Percentiles rank a stretch among this genome's conserved stretches.
phyloP scores from a whole-genome alignment of 2,888 invertebrate species.

The Autographa gamma region DNA sequence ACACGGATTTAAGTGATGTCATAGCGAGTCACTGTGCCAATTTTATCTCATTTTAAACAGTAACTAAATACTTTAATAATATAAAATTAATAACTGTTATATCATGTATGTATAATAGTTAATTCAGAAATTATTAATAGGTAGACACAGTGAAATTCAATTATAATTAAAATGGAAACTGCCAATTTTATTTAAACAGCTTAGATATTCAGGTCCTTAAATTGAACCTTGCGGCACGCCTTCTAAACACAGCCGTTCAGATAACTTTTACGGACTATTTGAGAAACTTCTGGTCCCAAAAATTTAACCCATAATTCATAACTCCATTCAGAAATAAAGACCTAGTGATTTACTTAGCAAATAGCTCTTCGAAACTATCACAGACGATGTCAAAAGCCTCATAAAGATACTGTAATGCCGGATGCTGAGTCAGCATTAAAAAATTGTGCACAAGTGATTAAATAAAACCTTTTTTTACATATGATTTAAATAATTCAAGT shows the following conservation, averaged over 20 bases:
- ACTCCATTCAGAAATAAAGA: not conserved
- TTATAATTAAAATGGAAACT: too few species aligned
- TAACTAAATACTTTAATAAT: too few species aligned
- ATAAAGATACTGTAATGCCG: not conserved
- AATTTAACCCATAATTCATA: too few species aligned
- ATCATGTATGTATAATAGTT: not conserved
- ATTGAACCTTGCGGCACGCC: not conserved
- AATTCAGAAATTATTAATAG: not conserved
- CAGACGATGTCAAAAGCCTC: not conserved
- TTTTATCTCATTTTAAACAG: too few species aligned
- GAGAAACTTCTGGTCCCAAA: too few species aligned
- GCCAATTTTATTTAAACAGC: too few species aligned
- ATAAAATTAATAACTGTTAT: too few species aligned
- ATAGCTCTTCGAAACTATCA: not conserved
- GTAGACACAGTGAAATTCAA: too few species aligned
- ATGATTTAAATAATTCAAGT: not conserved
- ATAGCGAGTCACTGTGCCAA: slow-evolving; percentile 35
- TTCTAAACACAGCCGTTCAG: not conserved
- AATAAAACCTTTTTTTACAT: not conserved
- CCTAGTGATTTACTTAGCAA: not conserved
- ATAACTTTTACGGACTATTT: not conserved
- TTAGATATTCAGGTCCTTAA: not conserved
- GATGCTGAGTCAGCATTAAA: too few species aligned
- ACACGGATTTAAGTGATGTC: slow-evolving; percentile 52
- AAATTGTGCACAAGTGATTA: not conserved